Evolutionary conservation across 2,113 vertebrate genomes (phyloP).

Genomic region (Bagarius yarrelli): DNA sequence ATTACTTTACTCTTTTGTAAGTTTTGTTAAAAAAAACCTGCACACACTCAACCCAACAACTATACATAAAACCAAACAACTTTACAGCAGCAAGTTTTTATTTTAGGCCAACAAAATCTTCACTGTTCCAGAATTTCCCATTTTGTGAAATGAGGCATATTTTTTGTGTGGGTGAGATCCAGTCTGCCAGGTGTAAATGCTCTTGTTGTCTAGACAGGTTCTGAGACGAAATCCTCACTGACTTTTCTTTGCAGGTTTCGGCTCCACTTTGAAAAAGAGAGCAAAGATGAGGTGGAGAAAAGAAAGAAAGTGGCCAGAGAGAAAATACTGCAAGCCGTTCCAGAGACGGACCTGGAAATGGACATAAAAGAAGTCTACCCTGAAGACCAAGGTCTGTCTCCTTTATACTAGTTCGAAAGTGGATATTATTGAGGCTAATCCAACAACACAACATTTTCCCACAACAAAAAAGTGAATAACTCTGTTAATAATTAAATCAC

Average conservation of each 20-base stretch:
- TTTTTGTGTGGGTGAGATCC: too few species aligned
- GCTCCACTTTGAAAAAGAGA: constrained; percentile 85
- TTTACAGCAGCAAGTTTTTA: too few species aligned
- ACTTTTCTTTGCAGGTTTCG: constrained; percentile 71
- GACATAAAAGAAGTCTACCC: constrained; percentile 79
- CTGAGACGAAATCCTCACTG: too few species aligned
- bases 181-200: background rate
- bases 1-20: too few species aligned
- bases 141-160: too few species aligned
- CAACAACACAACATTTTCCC: background rate
- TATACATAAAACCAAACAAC: too few species aligned
- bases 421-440: too few species aligned
- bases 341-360: constrained; percentile 75
- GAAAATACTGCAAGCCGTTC: constrained; percentile 70
- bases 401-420: background rate
- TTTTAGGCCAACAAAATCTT: too few species aligned
- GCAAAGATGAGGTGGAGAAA: constrained; percentile 82
- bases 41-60: too few species aligned
- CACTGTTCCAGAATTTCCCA: too few species aligned
- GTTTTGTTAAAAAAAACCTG: too few species aligned
- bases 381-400: constrained; percentile 78
- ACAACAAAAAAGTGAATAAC: background rate
- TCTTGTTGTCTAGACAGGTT: background rate
- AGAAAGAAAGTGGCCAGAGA: constrained; percentile 80
- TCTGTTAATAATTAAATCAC: background rate